Evolutionary conservation across 2,113 vertebrate genomes (phyloP).

Genomic region (Thymallus thymallus): DNA sequence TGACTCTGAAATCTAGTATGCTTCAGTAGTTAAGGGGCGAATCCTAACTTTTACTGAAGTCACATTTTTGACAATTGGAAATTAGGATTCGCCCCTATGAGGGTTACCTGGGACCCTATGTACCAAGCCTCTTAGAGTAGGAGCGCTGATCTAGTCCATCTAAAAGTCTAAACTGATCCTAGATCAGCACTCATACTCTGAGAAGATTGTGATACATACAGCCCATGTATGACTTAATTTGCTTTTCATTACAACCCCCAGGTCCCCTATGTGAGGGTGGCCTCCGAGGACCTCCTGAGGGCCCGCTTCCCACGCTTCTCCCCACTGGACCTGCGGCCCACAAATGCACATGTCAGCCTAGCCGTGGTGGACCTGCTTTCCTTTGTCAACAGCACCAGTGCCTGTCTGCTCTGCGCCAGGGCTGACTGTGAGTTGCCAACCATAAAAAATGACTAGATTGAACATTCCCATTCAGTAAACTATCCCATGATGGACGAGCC

Average conservation of each 20-base stretch:
- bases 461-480: too few relatives aligned
- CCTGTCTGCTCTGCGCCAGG: constrained; percentile 86
- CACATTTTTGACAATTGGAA: too few relatives aligned
- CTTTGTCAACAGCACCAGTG: constrained; percentile 84
- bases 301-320: constrained; percentile 83
- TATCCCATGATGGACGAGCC: too few relatives aligned
- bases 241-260: constrained; percentile 27
- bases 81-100: too few relatives aligned
- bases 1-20: too few relatives aligned
- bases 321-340: constrained; percentile 83
- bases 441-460: not conserved
- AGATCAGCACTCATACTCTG: too few relatives aligned
- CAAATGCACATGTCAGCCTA: constrained; percentile 83
- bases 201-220: not conserved
- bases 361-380: constrained; percentile 80
- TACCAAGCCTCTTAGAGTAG: too few relatives aligned
- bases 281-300: constrained; percentile 80
- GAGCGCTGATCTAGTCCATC: too few relatives aligned
- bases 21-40: too few relatives aligned
- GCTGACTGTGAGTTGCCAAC: constrained; percentile 77
- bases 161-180: too few relatives aligned
- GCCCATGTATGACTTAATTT: not conserved
- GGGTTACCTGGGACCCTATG: too few relatives aligned
- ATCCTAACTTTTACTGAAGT: too few relatives aligned
- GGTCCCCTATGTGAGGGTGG: constrained; percentile 85